Percentiles rank a stretch among this genome's conserved stretches.
These are phyloP conservation scores for Bujurquina vittata DNA, from an alignment of 2,113 vertebrate genomes.

Conservation along the genomic window DNA sequence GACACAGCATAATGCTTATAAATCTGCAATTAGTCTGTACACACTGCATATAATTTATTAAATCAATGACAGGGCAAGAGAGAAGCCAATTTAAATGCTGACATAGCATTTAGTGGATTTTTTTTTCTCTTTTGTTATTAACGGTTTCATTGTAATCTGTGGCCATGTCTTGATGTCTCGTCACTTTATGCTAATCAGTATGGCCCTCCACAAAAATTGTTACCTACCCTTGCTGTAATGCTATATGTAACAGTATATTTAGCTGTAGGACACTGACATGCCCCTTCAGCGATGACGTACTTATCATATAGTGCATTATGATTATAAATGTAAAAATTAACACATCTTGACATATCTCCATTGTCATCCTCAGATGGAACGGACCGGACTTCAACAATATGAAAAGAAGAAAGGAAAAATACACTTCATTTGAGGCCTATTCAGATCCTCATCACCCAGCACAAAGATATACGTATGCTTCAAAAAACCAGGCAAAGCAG, in stretches of 20 bases:
- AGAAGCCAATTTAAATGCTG: background rate
- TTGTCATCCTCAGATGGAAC: constrained; percentile 85
- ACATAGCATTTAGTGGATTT: background rate
- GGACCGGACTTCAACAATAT: constrained; percentile 95
- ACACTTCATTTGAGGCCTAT: constrained; percentile 74
- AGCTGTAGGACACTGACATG: background rate
- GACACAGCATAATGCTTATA: background rate
- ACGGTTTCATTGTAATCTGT: too few species aligned
- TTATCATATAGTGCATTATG: background rate
- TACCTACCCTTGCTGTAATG: too few species aligned
- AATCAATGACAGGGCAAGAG: background rate
- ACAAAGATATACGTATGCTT: constrained; percentile 79
- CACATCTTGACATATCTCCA: constrained; percentile 4
- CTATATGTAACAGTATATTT: background rate
- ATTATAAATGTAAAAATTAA: constrained; percentile 16
- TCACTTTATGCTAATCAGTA: too few species aligned
- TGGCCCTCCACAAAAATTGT: too few species aligned
- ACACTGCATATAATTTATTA: background rate
- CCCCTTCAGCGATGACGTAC: background rate
- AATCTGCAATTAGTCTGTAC: background rate
- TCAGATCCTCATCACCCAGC: constrained; percentile 77
- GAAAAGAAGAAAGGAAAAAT: constrained; percentile 73
- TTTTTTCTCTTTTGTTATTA: background rate
- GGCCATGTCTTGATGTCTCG: too few species aligned
- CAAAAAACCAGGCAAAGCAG: constrained; percentile 74